Evolutionary conservation across 2,888 invertebrate species (phyloP).

Genomic region (Macrostomum cliftonense): DNA sequence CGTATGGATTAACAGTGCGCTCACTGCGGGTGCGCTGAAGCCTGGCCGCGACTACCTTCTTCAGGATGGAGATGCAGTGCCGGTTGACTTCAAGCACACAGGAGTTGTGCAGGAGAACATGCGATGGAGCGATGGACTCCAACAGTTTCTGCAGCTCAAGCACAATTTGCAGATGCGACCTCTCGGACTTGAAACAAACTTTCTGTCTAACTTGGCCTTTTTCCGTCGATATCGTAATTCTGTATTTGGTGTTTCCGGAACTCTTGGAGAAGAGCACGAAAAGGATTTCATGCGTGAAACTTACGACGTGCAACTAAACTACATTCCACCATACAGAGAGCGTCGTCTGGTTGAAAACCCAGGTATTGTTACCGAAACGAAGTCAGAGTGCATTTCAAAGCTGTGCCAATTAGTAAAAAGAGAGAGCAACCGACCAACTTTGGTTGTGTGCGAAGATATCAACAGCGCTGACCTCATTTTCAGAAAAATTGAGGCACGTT

Average conservation of each 20-base stretch:
- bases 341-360: slow-evolving; percentile 10
- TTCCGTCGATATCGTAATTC: slow-evolving; percentile 10
- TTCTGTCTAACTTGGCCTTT: slow-evolving; percentile 13
- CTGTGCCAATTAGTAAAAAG: slow-evolving; percentile 13
- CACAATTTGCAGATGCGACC: slow-evolving; percentile 10
- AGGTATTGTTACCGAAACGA: not conserved
- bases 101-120: slow-evolving; percentile 15
- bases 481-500: not conserved
- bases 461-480: slow-evolving; percentile 5
- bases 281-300: slow-evolving; percentile 17
- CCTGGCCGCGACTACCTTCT: slow-evolving; percentile 14
- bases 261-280: slow-evolving; percentile 17
- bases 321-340: slow-evolving; percentile 11
- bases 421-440: slow-evolving; percentile 11
- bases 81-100: slow-evolving; percentile 15
- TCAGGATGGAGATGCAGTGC: slow-evolving; percentile 12
- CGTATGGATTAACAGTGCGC: slow-evolving; percentile 13
- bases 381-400: slow-evolving; percentile 6
- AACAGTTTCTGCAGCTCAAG: slow-evolving; percentile 16
- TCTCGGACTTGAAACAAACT: slow-evolving; percentile 13
- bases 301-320: slow-evolving; percentile 8
- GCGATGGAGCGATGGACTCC: slow-evolving; percentile 15
- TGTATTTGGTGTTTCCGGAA: slow-evolving; percentile 23
- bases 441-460: slow-evolving; percentile 12
- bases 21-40: slow-evolving; percentile 12